Evolutionary conservation across 2,797 vertebrate species (phyloP).

Genomic region (Hozukius guyotensis): DNA sequence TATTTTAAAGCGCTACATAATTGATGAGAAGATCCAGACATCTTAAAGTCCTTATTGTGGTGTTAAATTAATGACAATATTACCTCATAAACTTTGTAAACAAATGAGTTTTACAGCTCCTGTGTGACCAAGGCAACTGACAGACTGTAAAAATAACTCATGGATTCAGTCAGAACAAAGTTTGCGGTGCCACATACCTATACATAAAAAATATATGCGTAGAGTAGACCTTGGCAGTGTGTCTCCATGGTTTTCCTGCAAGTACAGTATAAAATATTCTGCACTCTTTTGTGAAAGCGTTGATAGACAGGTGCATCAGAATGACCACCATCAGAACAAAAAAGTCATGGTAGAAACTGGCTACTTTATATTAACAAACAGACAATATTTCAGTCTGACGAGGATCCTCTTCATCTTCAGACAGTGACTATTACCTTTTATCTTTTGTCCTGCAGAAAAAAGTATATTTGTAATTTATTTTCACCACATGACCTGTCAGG

Average conservation of each 20-base stretch:
- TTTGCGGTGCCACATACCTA: conserved; percentile 3
- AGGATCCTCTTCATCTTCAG: background rate
- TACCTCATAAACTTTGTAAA: conserved; percentile 28
- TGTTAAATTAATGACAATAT: conserved; percentile 32
- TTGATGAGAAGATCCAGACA: conserved; percentile 5
- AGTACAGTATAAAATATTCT: background rate
- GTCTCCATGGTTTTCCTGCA: background rate
- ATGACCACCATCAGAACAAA: background rate
- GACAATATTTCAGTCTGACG: background rate
- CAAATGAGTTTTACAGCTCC: conserved; percentile 31
- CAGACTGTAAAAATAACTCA: conserved; percentile 20
- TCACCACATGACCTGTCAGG: conserved; percentile 17
- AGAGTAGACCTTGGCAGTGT: background rate
- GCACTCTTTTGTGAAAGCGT: background rate
- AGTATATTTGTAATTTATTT: conserved; percentile 8
- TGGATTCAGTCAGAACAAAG: conserved; percentile 3
- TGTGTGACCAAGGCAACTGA: conserved; percentile 12
- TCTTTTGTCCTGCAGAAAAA: conserved; percentile 1
- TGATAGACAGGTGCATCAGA: background rate
- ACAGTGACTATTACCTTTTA: conserved; percentile 5
- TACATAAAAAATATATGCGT: background rate
- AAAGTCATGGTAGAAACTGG: background rate
- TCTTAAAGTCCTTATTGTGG: conserved; percentile 21
- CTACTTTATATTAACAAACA: background rate
- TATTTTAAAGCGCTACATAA: conserved; percentile 8